phyloP scores from a whole-genome alignment of 2,113 vertebrate species.

The Amphiprion percula region DNA sequence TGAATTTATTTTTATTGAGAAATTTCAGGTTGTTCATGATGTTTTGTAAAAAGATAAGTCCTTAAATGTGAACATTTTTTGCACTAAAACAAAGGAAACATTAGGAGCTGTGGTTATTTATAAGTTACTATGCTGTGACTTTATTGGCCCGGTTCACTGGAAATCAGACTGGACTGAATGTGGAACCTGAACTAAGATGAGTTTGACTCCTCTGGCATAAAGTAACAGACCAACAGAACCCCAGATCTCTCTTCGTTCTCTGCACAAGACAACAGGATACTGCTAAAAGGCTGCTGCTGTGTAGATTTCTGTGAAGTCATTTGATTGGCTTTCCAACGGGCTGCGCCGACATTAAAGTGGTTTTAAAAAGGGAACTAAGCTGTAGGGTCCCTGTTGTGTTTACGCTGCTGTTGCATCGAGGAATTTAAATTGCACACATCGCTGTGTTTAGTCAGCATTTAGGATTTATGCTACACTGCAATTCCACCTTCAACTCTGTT shows the following conservation, averaged over 20 bases:
- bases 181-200: too few species aligned
- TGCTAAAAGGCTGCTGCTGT: not conserved
- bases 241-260: not conserved
- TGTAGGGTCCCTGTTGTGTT: not conserved
- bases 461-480: not conserved
- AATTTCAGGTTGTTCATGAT: too few species aligned
- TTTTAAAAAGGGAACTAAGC: not conserved
- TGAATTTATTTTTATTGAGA: too few species aligned
- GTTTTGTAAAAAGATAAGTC: too few species aligned
- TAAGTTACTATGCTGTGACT: too few species aligned
- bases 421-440: not conserved
- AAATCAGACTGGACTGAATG: too few species aligned
- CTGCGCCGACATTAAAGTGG: not conserved
- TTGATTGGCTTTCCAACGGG: not conserved
- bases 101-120: too few species aligned
- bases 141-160: too few species aligned
- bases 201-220: not conserved
- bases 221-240: not conserved
- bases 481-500: not conserved
- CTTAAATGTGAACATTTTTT: too few species aligned
- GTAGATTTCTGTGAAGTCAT: not conserved
- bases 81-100: too few species aligned
- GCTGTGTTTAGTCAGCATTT: constrained; percentile 2
- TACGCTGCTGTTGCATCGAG: not conserved
- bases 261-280: not conserved